Evolutionary conservation across 2,797 vertebrate species (phyloP).

Genomic region (Muraenolepis orangiensis): DNA sequence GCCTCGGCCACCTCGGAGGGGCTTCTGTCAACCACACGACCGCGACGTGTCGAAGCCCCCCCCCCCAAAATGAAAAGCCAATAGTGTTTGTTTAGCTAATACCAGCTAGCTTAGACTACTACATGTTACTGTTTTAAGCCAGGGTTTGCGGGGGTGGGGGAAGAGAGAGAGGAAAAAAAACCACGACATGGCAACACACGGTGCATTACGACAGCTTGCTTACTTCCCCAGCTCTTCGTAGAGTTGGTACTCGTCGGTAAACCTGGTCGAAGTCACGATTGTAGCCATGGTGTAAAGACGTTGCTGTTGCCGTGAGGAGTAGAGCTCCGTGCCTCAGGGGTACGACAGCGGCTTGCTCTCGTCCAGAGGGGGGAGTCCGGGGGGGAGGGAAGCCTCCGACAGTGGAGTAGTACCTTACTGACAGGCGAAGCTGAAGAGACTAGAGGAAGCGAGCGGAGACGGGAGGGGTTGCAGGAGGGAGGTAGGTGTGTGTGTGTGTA

Average conservation of each 20-base stretch:
- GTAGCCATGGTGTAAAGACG: slow-evolving; percentile 62
- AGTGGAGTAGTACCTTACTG: slow-evolving; percentile 63
- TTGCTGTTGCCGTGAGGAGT: slow-evolving; percentile 7
- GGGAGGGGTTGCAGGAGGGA: slow-evolving; percentile 57
- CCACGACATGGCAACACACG: slow-evolving; percentile 62
- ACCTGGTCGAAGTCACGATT: slow-evolving; percentile 90
- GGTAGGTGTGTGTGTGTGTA: slow-evolving; percentile 23
- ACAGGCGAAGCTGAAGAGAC: slow-evolving; percentile 67
- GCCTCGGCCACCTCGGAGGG: background rate
- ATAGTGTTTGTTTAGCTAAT: slow-evolving; percentile 16
- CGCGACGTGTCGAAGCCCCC: background rate
- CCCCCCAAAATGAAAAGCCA: background rate
- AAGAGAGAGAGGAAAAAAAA: slow-evolving; percentile 33
- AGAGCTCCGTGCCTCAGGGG: slow-evolving; percentile 59
- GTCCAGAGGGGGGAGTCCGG: slow-evolving; percentile 56
- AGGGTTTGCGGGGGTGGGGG: slow-evolving; percentile 33
- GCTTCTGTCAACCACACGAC: background rate
- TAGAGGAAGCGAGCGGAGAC: slow-evolving; percentile 55
- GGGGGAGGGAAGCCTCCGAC: slow-evolving; percentile 67
- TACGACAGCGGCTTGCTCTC: slow-evolving; percentile 61
- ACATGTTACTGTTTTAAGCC: slow-evolving; percentile 56
- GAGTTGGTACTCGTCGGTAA: slow-evolving; percentile 96
- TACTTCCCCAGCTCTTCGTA: slow-evolving; percentile 99
- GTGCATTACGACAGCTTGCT: slow-evolving; percentile 67
- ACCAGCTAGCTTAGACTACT: slow-evolving; percentile 40